These are phyloP conservation scores for Proctacanthus coquilletti DNA, from an alignment of 1,140 invertebrate genomes.

Conservation along the genomic window DNA sequence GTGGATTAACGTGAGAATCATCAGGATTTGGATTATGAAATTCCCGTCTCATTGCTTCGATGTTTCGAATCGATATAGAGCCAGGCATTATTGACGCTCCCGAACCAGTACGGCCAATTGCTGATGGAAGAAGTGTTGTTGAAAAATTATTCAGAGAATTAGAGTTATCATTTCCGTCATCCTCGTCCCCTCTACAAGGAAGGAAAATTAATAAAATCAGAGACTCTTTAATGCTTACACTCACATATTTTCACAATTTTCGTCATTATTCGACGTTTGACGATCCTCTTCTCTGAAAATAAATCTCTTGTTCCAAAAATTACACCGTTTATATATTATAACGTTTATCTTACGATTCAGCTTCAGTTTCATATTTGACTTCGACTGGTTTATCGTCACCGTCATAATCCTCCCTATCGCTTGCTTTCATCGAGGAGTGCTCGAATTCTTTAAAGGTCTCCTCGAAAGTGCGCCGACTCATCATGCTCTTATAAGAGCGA, in stretches of 20 bases:
- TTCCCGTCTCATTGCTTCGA: too few relatives aligned
- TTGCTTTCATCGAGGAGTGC: not conserved
- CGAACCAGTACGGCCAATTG: too few relatives aligned
- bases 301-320: not conserved
- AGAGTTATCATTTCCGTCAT: not conserved
- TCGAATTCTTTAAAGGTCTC: not conserved
- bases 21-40: too few relatives aligned
- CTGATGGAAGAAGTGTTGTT: too few relatives aligned
- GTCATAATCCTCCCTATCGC: too few relatives aligned
- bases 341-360: not conserved
- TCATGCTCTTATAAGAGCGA: slow-evolving; percentile 19
- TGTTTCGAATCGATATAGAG: too few relatives aligned
- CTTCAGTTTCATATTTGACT: not conserved
- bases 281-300: not conserved
- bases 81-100: too few relatives aligned
- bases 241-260: not conserved
- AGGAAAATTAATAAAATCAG: not conserved
- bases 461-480: slow-evolving; percentile 4
- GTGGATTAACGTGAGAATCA: too few relatives aligned
- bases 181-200: not conserved
- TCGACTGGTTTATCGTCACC: slow-evolving; percentile 7
- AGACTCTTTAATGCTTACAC: too few relatives aligned
- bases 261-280: not conserved
- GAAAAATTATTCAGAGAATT: too few relatives aligned
- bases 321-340: not conserved